Percentiles rank a stretch among this genome's conserved stretches.
These are phyloP conservation scores for Odontamblyopus lacepedii DNA, from an alignment of 2,797 vertebrate species.

Conservation along the genomic window DNA sequence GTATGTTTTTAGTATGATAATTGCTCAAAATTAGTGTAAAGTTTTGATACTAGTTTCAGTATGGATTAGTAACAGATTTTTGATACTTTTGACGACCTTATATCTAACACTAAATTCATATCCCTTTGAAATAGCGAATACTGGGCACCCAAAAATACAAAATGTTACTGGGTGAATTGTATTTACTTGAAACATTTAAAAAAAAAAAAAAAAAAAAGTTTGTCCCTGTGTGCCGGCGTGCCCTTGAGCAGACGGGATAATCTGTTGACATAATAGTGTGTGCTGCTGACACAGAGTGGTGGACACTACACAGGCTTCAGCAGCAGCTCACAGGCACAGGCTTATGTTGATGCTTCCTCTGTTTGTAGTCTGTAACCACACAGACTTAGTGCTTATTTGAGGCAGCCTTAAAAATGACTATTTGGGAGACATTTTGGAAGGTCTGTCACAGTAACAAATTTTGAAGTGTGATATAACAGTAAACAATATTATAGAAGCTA, in stretches of 20 bases:
- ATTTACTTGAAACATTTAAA: not conserved
- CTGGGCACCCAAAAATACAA: no score
- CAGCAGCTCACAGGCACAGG: constrained; percentile 3
- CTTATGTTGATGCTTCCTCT: constrained; percentile 50
- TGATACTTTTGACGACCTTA: no score
- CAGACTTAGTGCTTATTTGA: constrained; percentile 40
- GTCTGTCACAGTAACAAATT: no score
- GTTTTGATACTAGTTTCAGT: no score
- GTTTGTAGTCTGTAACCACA: constrained; percentile 45
- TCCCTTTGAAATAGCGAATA: no score
- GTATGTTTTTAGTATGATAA: no score
- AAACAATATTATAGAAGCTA: no score
- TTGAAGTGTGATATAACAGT: no score
- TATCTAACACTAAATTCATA: no score
- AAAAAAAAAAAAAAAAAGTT: not conserved
- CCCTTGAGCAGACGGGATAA: constrained; percentile 43
- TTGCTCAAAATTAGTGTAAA: no score
- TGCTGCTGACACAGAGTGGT: constrained; percentile 42
- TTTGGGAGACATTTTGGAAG: not conserved
- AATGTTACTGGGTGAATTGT: no score
- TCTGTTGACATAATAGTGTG: constrained; percentile 70
- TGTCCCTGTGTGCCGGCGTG: constrained; percentile 25
- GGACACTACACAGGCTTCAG: constrained; percentile 39
- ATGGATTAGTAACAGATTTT: no score
- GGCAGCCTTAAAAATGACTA: not conserved